A percentile compares a stretch with the other conserved stretches of the same genome.
These are phyloP conservation scores for Sarcophaga caerulescens DNA, from an alignment of 2,888 invertebrate species.

Conservation along the genomic window DNA sequence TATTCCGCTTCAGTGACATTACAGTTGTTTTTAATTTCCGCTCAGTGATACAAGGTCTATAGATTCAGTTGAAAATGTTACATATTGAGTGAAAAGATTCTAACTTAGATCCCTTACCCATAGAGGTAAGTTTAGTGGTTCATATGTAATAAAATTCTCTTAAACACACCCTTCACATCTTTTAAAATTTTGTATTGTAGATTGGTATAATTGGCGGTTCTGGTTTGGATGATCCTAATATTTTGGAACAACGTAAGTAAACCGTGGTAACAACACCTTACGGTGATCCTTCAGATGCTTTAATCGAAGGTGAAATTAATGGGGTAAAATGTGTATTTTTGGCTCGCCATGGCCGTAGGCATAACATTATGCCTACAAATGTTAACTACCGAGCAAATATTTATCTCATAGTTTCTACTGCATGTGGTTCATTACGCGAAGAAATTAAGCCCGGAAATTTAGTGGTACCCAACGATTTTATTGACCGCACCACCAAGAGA, in stretches of 20 bases:
- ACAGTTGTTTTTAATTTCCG: constrained; percentile 24
- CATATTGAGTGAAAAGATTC: constrained; percentile 56
- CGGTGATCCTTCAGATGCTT: constrained; percentile 90
- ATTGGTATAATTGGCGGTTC: constrained; percentile 99
- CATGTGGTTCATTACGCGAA: constrained; percentile 95
- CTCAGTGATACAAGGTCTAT: constrained; percentile 62
- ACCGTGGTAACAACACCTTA: constrained; percentile 88
- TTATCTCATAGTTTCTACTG: constrained; percentile 95
- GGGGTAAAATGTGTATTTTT: constrained; percentile 89
- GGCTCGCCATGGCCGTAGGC: constrained; percentile 86
- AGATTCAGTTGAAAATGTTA: constrained; percentile 45
- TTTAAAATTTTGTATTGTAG: constrained; percentile 80
- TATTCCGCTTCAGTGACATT: neutral
- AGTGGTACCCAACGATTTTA: constrained; percentile 92
- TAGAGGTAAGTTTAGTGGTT: constrained; percentile 72
- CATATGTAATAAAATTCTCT: neutral
- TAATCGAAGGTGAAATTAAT: constrained; percentile 90
- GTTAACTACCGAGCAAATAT: constrained; percentile 98
- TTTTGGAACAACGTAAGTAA: constrained; percentile 88
- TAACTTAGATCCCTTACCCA: constrained; percentile 72
- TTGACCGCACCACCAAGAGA: constrained; percentile 85
- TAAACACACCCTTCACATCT: neutral
- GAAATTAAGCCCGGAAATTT: constrained; percentile 93
- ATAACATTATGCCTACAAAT: constrained; percentile 90
- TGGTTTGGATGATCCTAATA: constrained; percentile 93